phyloP scores from a whole-genome alignment of 92 coral and sea anemone species.

The Bergia sp. region DNA sequence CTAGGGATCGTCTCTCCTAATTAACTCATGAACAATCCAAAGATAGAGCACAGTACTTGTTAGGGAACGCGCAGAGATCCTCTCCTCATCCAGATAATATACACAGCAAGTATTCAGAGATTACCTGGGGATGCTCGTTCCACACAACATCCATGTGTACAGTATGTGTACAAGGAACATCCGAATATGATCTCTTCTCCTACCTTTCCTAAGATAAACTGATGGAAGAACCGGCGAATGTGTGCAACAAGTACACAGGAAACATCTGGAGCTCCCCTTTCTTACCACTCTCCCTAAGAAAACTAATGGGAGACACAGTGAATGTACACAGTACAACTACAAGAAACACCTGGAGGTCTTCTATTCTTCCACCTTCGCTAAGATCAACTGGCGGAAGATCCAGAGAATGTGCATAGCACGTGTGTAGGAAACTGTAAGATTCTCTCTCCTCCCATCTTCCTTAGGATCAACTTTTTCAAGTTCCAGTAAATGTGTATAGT shows the following conservation, averaged over 20 bases:
- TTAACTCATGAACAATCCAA: too few species aligned
- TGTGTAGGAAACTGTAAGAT: not conserved
- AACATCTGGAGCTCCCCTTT: not conserved
- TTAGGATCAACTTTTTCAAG: not conserved
- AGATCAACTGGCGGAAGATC: too few species aligned
- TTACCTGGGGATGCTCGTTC: not conserved
- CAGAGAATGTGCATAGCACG: too few species aligned
- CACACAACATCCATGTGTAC: not conserved
- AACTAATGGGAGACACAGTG: not conserved
- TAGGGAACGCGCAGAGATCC: too few species aligned
- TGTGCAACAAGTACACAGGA: not conserved
- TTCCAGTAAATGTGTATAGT: not conserved
- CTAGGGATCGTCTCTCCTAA: not conserved
- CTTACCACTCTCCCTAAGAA: not conserved
- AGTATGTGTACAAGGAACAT: not conserved
- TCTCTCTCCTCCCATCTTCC: not conserved
- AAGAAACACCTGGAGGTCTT: too few species aligned
- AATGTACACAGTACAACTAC: not conserved
- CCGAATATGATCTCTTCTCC: not conserved
- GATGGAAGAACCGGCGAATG: not conserved
- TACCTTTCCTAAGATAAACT: not conserved
- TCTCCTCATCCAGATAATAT: too few species aligned
- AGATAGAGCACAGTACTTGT: not conserved
- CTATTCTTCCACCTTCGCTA: too few species aligned
- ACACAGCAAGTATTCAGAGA: not conserved